Evolutionary conservation across 2,888 invertebrate genomes (phyloP), one percentile per base, ranked within the genome.

Genomic region (Peribatodes rhomboidaria): DNA sequence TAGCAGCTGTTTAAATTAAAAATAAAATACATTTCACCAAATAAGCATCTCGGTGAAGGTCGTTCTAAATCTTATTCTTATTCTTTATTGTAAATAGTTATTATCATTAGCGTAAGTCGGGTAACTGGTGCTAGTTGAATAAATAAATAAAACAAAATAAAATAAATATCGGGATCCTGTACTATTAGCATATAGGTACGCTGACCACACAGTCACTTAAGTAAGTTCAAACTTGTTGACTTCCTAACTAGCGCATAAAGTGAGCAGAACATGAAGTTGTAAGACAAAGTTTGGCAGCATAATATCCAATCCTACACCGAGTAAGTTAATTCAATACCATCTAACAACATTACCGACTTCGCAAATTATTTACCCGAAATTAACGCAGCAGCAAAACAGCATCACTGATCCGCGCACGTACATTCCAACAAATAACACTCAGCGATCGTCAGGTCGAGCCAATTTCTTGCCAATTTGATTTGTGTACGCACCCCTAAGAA

Each of bases 381-480:
- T 53, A 60, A 46, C 35, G 31, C 52, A 49, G 41, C 42, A 31
- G 27, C 22, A 42, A 37, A 50, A 44, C 42, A 35, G 31, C 61
- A 50, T 11, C 47, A 44, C 35, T 35, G 63, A 64, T 59, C 54
- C 37, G 37, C 22, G 13, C 64, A 64, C 63, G 57, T 57, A 52
- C 35, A 49, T 14, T 42, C 46, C 41, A 65, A 68, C 61, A 68
- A 59, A 68, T 61, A 62, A 65, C 61, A 56, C 52, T 55, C 58
- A 55, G 67, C 62, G 46, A 58, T 58, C 67, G 71, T 53, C 68
- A 67, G 66, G 68, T 53, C 57, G 16, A 37, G 37, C 64, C 65
- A 71, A 73, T 72, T 70, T 68, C 68, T 65, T 66, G 65, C 46
- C 62, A 58, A 72, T 74, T 70, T 74, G 69, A 74, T 72, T 72